A percentile compares a stretch with the other conserved stretches of the same genome.
These are phyloP conservation scores for Forpus xanthops DNA, from an alignment of 2,797 vertebrate genomes.

Conservation along the genomic window DNA sequence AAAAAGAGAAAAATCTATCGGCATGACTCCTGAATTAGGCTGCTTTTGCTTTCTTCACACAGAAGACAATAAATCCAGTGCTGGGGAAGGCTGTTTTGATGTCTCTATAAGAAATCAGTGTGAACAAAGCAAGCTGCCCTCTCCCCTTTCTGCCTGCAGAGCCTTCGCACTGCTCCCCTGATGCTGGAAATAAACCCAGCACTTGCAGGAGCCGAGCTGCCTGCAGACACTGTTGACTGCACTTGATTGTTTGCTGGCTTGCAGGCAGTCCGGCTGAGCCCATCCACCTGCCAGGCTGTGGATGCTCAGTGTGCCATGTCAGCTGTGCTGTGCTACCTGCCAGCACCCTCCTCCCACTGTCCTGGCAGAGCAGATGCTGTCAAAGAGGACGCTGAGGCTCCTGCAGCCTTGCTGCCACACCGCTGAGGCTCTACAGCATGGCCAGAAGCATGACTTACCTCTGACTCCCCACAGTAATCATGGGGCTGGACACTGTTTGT, in stretches of 20 bases:
- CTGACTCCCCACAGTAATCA: neutral
- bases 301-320: neutral
- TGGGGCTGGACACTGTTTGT: neutral
- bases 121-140: neutral
- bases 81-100: neutral
- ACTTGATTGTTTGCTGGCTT: neutral
- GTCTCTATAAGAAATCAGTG: neutral
- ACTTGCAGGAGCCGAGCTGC: neutral
- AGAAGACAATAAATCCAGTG: neutral
- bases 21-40: neutral
- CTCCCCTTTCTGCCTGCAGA: neutral
- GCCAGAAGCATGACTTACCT: neutral
- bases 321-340: neutral
- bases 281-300: neutral
- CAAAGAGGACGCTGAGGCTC: accelerated
- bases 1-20: neutral
- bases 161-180: neutral
- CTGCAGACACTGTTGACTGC: neutral
- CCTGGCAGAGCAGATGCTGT: neutral
- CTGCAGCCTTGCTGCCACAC: accelerated
- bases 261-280: neutral
- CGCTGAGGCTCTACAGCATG: accelerated
- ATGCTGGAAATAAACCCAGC: neutral
- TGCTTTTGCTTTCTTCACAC: neutral
- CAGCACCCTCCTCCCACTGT: neutral